phyloP scores from a whole-genome alignment of 2,113 vertebrate genomes.

The Miniopterus natalensis region DNA sequence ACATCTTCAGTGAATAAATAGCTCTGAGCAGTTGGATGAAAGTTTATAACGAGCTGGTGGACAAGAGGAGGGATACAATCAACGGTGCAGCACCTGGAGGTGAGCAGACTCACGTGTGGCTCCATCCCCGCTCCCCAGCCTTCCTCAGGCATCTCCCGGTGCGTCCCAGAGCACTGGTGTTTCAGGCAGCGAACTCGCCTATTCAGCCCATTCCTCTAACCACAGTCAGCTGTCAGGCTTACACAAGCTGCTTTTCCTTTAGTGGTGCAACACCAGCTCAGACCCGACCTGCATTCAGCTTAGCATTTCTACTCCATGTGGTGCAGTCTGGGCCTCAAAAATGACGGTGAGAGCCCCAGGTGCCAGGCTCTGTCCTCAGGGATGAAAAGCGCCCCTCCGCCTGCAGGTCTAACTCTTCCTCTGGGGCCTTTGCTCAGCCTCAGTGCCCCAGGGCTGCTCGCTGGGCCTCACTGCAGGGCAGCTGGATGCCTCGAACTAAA shows the following conservation, averaged over 20 bases:
- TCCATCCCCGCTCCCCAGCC: neutral
- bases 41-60: neutral
- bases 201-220: neutral
- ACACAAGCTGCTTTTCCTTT: neutral
- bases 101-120: neutral
- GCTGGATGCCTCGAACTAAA: neutral
- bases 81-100: neutral
- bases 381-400: neutral
- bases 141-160: neutral
- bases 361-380: rapidly evolving
- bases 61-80: neutral
- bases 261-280: neutral
- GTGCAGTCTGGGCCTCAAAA: neutral
- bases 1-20: conserved; percentile 54
- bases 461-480: neutral
- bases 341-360: neutral
- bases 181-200: neutral
- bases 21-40: neutral
- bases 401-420: no score
- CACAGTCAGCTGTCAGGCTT: neutral
- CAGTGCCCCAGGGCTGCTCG: neutral
- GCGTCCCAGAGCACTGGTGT: neutral
- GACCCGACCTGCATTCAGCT: neutral
- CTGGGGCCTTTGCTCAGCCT: neutral
- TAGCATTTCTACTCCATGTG: neutral